Conservation (phyloP, 1,140 invertebrate species). For the Sitobion miscanthi region DNA sequence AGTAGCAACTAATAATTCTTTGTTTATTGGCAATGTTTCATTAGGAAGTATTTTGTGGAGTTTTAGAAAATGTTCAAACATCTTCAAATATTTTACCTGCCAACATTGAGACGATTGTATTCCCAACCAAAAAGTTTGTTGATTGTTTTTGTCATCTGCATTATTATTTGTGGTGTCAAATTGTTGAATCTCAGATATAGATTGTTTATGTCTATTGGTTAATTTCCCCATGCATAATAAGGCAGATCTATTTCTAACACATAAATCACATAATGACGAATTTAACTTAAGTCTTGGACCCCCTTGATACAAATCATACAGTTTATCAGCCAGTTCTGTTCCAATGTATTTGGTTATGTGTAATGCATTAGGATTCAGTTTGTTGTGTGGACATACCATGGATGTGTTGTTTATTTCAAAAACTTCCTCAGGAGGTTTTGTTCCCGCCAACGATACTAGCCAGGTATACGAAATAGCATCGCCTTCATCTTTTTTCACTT, state of each 20-base stretch:
- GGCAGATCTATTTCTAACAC: conserved; percentile 58
- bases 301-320: conserved; percentile 59
- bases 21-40: background rate
- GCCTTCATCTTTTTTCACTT: conserved; percentile 36
- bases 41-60: background rate
- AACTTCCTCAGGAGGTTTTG: background rate
- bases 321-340: conserved; percentile 56
- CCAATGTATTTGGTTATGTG: conserved; percentile 58
- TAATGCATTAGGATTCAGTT: conserved; percentile 58
- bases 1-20: background rate
- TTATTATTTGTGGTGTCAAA: background rate
- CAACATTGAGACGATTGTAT: conserved; percentile 59
- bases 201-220: conserved; percentile 57
- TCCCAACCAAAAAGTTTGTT: conserved; percentile 59
- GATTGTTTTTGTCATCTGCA: conserved; percentile 3
- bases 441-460: conserved; percentile 58
- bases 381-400: conserved; percentile 58
- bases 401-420: conserved; percentile 58
- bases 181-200: background rate
- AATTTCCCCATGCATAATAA: conserved; percentile 55
- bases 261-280: conserved; percentile 58
- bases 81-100: conserved; percentile 51
- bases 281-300: conserved; percentile 58
- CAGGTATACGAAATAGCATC: conserved; percentile 58
- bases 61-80: conserved; percentile 6